A percentile compares a stretch with the other conserved stretches of the same genome.
Evolutionary conservation across 2,888 invertebrate genomes (phyloP).

Genomic region (Pristionchus japonicus): DNA sequence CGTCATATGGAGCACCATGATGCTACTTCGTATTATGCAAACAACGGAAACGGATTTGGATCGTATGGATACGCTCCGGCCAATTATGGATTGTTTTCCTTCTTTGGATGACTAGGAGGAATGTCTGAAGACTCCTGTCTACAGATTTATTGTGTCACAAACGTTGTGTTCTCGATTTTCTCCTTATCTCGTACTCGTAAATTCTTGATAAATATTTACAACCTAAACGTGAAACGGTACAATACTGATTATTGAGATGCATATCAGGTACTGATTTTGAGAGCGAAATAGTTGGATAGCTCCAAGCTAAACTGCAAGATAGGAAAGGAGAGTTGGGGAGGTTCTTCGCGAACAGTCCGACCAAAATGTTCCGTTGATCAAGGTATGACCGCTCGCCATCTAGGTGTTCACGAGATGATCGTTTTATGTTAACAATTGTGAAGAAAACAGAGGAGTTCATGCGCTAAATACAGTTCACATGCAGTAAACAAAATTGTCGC

Average conservation of each 20-base stretch:
- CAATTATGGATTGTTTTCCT: background rate
- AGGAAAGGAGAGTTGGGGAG: background rate
- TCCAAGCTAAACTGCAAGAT: too few species aligned
- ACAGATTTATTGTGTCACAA: background rate
- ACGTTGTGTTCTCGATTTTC: too few species aligned
- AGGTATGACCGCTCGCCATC: background rate
- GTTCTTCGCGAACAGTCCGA: background rate
- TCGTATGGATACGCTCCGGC: background rate
- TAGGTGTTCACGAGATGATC: too few species aligned
- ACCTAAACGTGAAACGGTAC: too few species aligned
- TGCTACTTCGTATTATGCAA: background rate
- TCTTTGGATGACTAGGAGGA: background rate
- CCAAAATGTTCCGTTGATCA: background rate
- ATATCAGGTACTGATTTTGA: accelerated
- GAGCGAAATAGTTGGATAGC: background rate
- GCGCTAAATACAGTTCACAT: too few species aligned
- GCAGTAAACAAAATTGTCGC: too few species aligned
- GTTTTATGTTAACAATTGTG: too few species aligned
- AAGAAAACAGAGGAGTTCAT: too few species aligned
- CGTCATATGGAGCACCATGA: slow-evolving; percentile 8
- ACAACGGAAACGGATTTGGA: slow-evolving; percentile 2
- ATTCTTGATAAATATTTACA: too few species aligned
- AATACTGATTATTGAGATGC: background rate
- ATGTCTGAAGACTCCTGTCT: background rate
- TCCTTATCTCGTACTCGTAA: too few species aligned